Evolutionary conservation across 1,140 invertebrate genomes (phyloP), one percentile per base, ranked within the genome.

Genomic region (Aphaenogaster floridana): DNA sequence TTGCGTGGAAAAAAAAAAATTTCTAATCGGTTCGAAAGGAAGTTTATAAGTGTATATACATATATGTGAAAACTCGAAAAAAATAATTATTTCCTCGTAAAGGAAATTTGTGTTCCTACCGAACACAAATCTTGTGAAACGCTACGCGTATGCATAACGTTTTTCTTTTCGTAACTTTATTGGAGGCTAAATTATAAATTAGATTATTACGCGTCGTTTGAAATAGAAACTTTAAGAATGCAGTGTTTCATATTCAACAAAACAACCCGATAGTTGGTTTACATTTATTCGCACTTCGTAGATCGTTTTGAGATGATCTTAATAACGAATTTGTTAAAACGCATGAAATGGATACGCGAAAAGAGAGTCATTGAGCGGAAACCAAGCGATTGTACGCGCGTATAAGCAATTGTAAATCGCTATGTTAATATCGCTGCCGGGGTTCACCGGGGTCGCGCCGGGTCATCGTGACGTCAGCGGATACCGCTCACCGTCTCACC

Each of bases 381-480:
- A 85, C 36, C 71, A 59, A 83, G 21, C 71, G 72, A 74, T 74
- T 63, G 28, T 61, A 57, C 69, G 48, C 28, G 54, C 34, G 15
- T 84, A 74, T 69, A 85, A 52, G 90, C 89, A 92, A 90, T 93
- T 93, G 87, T 92, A 93, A 94, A 94, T 94, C 91, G 89, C 89
- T 91, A 93, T 93, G 92, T 76, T 93, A 93, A 93, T 93, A 81
- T 89, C 69, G 68, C 42, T 84, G 69, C 54, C 88, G 86, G 87
- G 92, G 93, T 93, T 94, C 92, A 93, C 72, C 88, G 91, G 92
- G 94, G 94, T 94, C 94, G 93, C 87, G 77, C 7, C 89, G 83
- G 93, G 93, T 91, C 92, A 90, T 76, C 68, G 76, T 94, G 94
- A 94, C 94, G 94, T 94, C 93, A 95, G 89, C 94, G 94, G 94